Evolutionary conservation across 2,888 invertebrate genomes (phyloP), one percentile per base, ranked within the genome.

Genomic region (Rotaria sp.): DNA sequence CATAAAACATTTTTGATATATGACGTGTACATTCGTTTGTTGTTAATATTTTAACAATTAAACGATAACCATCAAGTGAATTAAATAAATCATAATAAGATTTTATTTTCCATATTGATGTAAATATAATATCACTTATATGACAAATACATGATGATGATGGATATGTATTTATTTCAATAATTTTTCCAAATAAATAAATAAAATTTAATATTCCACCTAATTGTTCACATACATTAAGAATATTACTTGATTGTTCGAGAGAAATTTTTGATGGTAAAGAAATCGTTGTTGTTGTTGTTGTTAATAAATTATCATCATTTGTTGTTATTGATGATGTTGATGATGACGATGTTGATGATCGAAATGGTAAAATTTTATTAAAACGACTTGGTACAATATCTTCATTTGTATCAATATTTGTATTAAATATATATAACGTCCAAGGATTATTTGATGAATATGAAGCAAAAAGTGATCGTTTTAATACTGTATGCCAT

Each of bases 181-280:
- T 80, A n/a, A 80, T 26, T 80, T 80, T 80, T 41, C 45, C 80
- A 80, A 45, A 80, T 13, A 80, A 35, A 45, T 80, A 80, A 15
- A 80, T 45, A n/a, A 80, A 80, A 80, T 80, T 80, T 45, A 80
- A 80, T n/a, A 80, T 45, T 11, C 80, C 80, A 80, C 80, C 80
- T 45, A 80, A n/a, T 45, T 45, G 80, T 80, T 80, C 80, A 26
- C 80, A 80, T 26, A 80, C n/a, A n/a, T 80, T 80, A 15, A 80
- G 26, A 80, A 80, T 41, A 45, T 41, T 80, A 45, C 45, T 80
- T 45, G 80, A 80, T 45, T 80, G 45, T 80, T 80, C 80, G 13
- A 80, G 45, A 24, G 45, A 45, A 45, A 80, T 80, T 45, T 26
- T 80, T 18, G 80, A 80, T 80, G 80, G 80, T 45, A 80, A 45